Evolutionary conservation across 1,140 invertebrate genomes (phyloP).

Genomic region (Bombus superbus): DNA sequence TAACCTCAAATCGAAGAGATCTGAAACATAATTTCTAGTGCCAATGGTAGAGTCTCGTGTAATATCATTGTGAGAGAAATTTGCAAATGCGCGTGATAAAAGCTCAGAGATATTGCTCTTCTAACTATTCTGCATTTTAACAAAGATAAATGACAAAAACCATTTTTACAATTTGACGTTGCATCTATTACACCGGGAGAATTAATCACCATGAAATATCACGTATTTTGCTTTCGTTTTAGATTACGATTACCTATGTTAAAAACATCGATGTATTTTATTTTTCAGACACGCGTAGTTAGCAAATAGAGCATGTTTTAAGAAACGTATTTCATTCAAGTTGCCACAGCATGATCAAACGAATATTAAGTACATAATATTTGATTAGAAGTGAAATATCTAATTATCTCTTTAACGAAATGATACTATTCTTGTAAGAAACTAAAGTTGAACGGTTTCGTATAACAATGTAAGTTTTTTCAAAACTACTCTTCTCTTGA

Average conservation of each 20-base stretch:
- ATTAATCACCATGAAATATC: too few species aligned
- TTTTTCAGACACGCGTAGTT: not conserved
- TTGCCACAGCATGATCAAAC: not conserved
- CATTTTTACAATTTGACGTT: not conserved
- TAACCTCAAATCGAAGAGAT: not conserved
- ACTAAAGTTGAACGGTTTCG: not conserved
- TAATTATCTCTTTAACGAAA: not conserved
- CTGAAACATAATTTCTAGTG: conserved; percentile 44
- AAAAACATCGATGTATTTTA: not conserved
- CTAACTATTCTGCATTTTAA: not conserved
- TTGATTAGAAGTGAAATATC: not conserved
- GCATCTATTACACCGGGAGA: too few species aligned
- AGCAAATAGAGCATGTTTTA: not conserved
- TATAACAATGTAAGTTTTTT: not conserved
- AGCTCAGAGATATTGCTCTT: conserved; percentile 16
- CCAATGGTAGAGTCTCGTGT: conserved; percentile 44
- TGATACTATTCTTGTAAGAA: not conserved
- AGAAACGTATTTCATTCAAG: conserved; percentile 18
- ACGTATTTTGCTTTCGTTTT: too few species aligned
- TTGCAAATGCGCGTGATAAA: not conserved
- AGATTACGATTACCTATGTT: not conserved
- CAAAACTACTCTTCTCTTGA: not conserved
- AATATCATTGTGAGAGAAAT: not conserved
- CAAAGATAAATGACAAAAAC: not conserved
- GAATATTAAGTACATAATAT: not conserved